phyloP scores from a whole-genome alignment of 2,888 invertebrate species.

The Bombylius major region DNA sequence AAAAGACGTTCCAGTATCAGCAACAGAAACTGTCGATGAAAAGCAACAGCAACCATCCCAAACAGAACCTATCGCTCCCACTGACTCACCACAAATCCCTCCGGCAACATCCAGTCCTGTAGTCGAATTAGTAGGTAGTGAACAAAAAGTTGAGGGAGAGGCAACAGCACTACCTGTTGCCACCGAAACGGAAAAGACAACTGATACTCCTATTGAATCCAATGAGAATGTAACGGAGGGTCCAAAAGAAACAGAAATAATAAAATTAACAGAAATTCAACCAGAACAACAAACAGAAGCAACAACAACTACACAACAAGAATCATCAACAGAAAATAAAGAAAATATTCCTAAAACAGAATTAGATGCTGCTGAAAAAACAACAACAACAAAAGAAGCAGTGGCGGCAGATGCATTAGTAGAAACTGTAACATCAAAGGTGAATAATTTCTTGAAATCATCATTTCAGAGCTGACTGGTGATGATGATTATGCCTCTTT shows the following conservation, averaged over 20 bases:
- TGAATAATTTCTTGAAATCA: conserved; percentile 1
- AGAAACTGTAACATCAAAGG: conserved; percentile 3
- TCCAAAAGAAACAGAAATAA: background rate
- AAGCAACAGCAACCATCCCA: background rate
- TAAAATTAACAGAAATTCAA: background rate
- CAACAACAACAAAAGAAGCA: conserved; percentile 1
- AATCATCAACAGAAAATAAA: background rate
- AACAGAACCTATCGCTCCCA: background rate
- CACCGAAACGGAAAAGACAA: background rate
- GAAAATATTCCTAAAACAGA: background rate
- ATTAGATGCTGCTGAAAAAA: background rate
- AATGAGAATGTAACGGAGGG: background rate
- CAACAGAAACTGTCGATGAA: background rate
- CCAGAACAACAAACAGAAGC: background rate
- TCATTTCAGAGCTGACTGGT: background rate
- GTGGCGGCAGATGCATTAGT: background rate
- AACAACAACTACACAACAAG: background rate
- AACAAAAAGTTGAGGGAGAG: background rate
- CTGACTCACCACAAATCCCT: conserved; percentile 5
- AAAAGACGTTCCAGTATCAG: background rate
- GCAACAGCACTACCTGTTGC: background rate
- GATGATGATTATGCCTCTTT: no score
- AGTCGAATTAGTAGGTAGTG: background rate
- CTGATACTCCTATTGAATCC: background rate
- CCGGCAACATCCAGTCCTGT: conserved; percentile 5